phyloP scores from a whole-genome alignment of 2,113 vertebrate species.

The Panurus biarmicus region DNA sequence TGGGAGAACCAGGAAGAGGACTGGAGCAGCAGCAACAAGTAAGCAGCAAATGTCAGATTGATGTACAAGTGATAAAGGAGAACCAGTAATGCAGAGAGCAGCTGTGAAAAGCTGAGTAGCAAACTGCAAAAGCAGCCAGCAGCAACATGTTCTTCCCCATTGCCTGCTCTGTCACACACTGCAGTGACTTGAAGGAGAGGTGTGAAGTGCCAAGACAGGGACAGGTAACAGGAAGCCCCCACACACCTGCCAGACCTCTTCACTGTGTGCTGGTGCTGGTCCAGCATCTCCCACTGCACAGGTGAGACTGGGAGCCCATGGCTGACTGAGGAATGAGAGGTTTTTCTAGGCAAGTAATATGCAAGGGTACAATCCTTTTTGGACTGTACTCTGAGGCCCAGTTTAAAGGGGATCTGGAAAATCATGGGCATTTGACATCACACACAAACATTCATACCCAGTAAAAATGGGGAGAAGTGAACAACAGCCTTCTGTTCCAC shows the following conservation, averaged over 20 bases:
- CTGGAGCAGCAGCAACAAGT: background rate
- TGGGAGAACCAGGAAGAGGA: background rate
- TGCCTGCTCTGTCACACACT: background rate
- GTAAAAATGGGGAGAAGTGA: accelerated
- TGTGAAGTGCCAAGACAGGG: background rate
- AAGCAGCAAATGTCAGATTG: background rate
- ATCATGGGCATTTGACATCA: background rate
- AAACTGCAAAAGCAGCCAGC: background rate
- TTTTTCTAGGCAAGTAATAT: background rate
- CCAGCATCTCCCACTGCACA: background rate
- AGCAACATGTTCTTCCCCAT: background rate
- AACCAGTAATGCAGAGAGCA: background rate
- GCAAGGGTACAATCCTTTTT: background rate
- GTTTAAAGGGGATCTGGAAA: background rate
- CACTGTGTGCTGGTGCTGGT: background rate
- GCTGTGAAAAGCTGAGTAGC: background rate
- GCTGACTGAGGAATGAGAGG: background rate
- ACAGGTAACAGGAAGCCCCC: background rate
- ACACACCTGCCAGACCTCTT: accelerated
- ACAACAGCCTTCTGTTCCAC: background rate
- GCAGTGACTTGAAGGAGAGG: background rate
- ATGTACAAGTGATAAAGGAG: background rate
- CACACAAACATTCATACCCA: background rate
- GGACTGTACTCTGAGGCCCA: background rate
- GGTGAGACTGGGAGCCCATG: background rate